These are phyloP conservation scores for Hanleya hanleyi DNA, from an alignment of 2,888 invertebrate species.

Conservation along the genomic window DNA sequence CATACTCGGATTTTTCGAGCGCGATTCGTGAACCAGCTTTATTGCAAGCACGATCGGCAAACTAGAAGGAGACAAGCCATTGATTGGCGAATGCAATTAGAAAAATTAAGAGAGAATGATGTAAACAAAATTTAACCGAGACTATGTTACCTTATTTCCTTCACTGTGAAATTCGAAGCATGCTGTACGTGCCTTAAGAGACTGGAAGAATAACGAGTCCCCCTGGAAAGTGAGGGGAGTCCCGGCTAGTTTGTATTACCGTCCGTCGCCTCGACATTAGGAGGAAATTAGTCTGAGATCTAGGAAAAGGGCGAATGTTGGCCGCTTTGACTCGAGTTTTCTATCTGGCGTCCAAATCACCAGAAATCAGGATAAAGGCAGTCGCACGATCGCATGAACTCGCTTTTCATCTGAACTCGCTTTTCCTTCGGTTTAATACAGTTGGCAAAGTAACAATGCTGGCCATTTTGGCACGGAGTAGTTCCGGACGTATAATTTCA, in stretches of 20 bases:
- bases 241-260: neutral
- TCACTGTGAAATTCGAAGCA: conserved; percentile 1
- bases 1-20: neutral
- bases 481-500: no score
- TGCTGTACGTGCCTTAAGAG: neutral
- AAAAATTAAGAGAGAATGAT: conserved; percentile 10
- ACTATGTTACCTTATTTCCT: conserved; percentile 3
- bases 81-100: conserved; percentile 8
- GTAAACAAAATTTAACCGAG: conserved; percentile 9
- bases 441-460: no score
- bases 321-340: no score
- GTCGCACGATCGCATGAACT: no score
- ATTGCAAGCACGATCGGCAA: conserved; percentile 1
- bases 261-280: neutral
- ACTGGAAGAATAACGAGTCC: neutral
- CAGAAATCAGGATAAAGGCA: no score
- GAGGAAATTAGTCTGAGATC: conserved; percentile 9
- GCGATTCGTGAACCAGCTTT: neutral
- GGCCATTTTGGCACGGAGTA: no score
- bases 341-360: no score
- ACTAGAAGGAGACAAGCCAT: conserved; percentile 9
- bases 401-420: no score
- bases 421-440: no score
- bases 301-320: neutral
- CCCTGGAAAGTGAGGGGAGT: neutral